Conservation (phyloP, 2,113 vertebrate species). For the Cyrtonyx montezumae region DNA sequence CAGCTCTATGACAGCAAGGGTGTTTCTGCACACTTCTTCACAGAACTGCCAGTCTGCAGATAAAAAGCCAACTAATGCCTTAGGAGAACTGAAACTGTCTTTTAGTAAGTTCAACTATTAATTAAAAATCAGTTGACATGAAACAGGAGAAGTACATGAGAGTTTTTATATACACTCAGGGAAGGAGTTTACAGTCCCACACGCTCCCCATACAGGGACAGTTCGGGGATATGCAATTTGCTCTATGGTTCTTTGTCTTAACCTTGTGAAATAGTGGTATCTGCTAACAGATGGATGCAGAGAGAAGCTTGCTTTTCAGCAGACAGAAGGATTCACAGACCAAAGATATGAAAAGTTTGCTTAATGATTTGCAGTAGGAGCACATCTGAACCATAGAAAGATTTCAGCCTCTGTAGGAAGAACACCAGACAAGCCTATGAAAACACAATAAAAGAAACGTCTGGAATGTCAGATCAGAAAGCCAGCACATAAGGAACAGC, state of each 20-base stretch:
- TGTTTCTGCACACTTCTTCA: background rate
- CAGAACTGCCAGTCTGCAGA: background rate
- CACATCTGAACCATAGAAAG: background rate
- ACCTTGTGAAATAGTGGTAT: background rate
- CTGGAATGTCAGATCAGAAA: conserved; percentile 50
- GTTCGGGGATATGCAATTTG: background rate
- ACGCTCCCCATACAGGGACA: background rate
- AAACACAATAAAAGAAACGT: conserved; percentile 21
- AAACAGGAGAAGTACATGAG: background rate
- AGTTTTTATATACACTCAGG: conserved; percentile 12
- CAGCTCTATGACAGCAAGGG: background rate
- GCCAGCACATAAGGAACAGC: background rate
- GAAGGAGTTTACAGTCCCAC: conserved; percentile 14
- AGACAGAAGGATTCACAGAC: background rate
- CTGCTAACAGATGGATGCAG: background rate
- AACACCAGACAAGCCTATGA: background rate
- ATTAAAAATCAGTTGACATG: background rate
- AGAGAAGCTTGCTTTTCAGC: conserved; percentile 7
- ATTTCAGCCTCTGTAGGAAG: background rate
- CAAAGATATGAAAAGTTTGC: background rate
- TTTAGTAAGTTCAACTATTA: background rate
- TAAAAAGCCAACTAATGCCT: background rate
- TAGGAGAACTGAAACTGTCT: background rate
- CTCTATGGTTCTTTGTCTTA: background rate
- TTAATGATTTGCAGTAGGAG: background rate